Evolutionary conservation across 64 coral and sea anemone genomes (phyloP), one percentile per base, ranked within the genome.

Genomic region (Montipora foliosa): DNA sequence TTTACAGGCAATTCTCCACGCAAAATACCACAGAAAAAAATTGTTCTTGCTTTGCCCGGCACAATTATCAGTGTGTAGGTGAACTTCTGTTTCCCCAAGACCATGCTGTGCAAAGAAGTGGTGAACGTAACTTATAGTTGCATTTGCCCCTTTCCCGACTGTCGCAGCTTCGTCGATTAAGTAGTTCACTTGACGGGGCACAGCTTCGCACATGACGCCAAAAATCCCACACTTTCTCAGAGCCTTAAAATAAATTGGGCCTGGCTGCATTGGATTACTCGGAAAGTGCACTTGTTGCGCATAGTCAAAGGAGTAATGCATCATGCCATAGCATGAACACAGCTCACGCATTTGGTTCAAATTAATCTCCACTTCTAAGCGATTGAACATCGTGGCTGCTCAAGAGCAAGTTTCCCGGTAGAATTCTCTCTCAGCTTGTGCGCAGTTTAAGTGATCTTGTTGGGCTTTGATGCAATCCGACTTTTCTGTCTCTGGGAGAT

Each of bases 251-350:
- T 91, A 91, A 4, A 94, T 94, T 6, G 84, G 92, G 3, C 84
- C 84, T 2, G 77, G 76, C 15, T 80, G 84, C 47, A 77, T n/a
- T 10, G 93, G 93, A 47, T 94, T 84, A 20, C 69, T 90, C 48
- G 87, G 86, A 45, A 82, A 66, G 51, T 94, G 92, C 16, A 89
- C 44, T 84, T 80, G 92, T 47, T 88, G 76, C n/a, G 84, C 75
- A 61, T 88, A 94, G 12, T 88, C 91, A 70, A 55, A 94, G 1
- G 77, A 80, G 70, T 94, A 90, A 21, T 95, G 93, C 61, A 85
- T 57, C 17, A 49, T 76, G 21, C 66, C 78, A 72, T 91, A 45
- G 51, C 62, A 61, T 24, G 84, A 93, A 88, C 92, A 93, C 5
- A 71, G 46, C 5, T 17, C 60, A 6, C 17, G 14, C 67, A 53